Evolutionary conservation across 2,797 vertebrate genomes (phyloP).

Genomic region (Sphenodon punctatus): DNA sequence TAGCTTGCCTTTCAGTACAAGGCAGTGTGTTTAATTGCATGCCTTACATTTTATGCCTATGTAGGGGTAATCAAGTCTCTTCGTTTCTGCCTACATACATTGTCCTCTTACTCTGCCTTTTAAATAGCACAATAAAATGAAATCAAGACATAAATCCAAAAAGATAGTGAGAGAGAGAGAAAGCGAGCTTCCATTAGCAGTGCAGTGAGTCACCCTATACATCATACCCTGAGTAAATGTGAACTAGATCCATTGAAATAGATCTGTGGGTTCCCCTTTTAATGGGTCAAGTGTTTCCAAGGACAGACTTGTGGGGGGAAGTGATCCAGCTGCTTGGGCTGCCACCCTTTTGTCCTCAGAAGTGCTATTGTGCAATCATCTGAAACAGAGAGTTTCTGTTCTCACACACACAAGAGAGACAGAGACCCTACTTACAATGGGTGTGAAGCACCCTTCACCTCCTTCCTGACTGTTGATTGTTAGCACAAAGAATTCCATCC

Average conservation of each 20-base stretch:
- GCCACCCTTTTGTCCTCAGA: conserved; percentile 48
- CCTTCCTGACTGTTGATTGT: neutral
- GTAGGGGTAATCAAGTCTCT: conserved; percentile 31
- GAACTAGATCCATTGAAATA: conserved; percentile 59
- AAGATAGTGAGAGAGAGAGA: conserved; percentile 38
- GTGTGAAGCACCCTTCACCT: neutral
- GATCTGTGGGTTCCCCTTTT: conserved; percentile 54
- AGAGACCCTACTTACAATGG: neutral
- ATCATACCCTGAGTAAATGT: conserved; percentile 63
- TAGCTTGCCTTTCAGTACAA: conserved; percentile 17
- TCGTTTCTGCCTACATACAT: conserved; percentile 27
- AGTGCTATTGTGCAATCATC: conserved; percentile 17
- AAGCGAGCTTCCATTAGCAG: conserved; percentile 53
- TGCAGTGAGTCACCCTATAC: conserved; percentile 66
- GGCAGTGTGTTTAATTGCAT: conserved; percentile 24
- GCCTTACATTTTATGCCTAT: conserved; percentile 40
- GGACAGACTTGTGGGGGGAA: conserved; percentile 44
- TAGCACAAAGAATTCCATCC: neutral
- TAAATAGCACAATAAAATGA: conserved; percentile 52
- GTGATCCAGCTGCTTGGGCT: conserved; percentile 38
- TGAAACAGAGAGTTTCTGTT: neutral
- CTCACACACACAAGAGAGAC: conserved; percentile 2
- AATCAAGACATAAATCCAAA: conserved; percentile 48
- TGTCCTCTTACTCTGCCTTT: conserved; percentile 39
- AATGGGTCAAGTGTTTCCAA: conserved; percentile 53